phyloP scores from a whole-genome alignment of 2,113 vertebrate genomes.

The Thermophis baileyi region DNA sequence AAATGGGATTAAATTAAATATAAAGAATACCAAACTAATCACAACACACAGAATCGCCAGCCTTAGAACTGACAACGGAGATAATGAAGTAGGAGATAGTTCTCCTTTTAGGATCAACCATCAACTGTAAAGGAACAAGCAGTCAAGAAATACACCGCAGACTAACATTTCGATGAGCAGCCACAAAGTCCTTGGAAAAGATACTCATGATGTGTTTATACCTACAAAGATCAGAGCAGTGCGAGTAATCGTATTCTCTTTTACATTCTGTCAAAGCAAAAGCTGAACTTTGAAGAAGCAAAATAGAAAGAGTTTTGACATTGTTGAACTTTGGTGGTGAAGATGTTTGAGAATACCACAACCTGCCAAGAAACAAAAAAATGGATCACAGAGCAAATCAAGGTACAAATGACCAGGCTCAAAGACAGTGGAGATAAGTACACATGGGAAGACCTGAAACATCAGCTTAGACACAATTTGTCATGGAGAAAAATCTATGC shows the following conservation, averaged over 20 bases:
- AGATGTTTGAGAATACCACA: background rate
- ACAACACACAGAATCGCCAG: background rate
- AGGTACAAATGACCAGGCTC: too few species aligned
- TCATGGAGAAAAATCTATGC: too few species aligned
- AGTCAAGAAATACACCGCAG: background rate
- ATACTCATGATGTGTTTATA: background rate
- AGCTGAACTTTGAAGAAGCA: too few species aligned
- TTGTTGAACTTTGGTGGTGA: background rate
- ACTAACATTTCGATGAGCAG: background rate
- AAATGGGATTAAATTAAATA: background rate
- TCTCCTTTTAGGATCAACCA: background rate
- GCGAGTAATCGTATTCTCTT: background rate
- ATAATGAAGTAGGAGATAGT: background rate
- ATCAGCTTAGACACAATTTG: background rate
- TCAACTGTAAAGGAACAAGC: background rate
- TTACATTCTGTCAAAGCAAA: too few species aligned
- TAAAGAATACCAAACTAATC: background rate
- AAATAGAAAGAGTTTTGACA: background rate
- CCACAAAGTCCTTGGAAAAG: background rate
- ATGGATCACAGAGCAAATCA: background rate
- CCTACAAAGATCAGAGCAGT: background rate
- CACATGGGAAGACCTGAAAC: background rate
- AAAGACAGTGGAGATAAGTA: too few species aligned
- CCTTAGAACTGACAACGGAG: background rate
- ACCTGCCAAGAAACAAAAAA: background rate